Evolutionary conservation across 2,797 vertebrate species (phyloP).

Genomic region (Peromyscus attwateri): DNA sequence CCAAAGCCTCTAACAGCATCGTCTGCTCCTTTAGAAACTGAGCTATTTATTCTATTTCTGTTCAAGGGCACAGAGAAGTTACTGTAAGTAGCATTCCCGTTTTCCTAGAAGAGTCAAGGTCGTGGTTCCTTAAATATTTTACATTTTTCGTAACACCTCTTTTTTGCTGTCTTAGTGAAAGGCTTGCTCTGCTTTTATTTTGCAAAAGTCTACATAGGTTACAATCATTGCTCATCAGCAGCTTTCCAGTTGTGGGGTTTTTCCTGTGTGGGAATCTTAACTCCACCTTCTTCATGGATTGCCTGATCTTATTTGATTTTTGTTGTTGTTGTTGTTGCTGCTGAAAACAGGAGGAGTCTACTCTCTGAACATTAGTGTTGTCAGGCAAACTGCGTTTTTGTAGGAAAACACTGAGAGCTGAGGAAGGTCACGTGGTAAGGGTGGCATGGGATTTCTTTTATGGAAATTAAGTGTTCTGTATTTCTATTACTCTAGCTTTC

Average conservation of each 20-base stretch:
- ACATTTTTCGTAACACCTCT: background rate
- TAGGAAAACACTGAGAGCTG: slow-evolving; percentile 17
- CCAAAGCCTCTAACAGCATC: background rate
- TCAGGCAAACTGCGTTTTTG: background rate
- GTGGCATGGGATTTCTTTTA: slow-evolving; percentile 3
- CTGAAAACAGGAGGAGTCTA: background rate
- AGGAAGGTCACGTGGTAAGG: background rate
- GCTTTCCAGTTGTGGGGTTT: background rate
- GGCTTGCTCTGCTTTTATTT: background rate
- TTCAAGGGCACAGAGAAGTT: background rate
- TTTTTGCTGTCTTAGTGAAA: background rate
- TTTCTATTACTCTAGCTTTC: slow-evolving; percentile 45
- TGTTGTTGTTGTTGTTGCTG: background rate
- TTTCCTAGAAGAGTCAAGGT: background rate
- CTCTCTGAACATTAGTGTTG: background rate
- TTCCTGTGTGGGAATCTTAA: background rate
- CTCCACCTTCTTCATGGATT: background rate
- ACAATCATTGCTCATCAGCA: background rate
- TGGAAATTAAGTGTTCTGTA: background rate
- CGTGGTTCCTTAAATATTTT: slow-evolving; percentile 47
- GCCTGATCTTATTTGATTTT: slow-evolving; percentile 10
- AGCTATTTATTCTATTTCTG: slow-evolving; percentile 3
- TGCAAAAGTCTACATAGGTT: background rate
- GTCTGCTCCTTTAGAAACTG: slow-evolving; percentile 6
- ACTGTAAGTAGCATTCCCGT: background rate